Evolutionary conservation across 2,888 invertebrate species (phyloP).

Genomic region (Amiota minor): DNA sequence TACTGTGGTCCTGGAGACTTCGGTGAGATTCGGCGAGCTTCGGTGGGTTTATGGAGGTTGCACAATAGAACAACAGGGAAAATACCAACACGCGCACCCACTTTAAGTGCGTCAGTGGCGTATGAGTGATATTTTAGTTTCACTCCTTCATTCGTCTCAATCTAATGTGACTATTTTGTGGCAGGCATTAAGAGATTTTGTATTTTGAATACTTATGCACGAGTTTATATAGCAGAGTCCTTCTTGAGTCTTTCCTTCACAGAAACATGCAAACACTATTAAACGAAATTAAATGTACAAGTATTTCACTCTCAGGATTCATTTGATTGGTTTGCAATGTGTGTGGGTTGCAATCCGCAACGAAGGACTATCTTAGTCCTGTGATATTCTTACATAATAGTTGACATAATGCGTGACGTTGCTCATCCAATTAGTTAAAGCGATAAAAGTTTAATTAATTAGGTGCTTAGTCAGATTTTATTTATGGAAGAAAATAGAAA

Average conservation of each 20-base stretch:
- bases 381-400: no score
- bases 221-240: not conserved
- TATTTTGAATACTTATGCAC: conserved; percentile 27
- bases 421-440: conserved; percentile 41
- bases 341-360: not conserved
- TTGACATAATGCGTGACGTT: not conserved
- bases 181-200: conserved; percentile 63
- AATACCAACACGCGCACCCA: conserved; percentile 52
- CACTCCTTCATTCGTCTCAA: conserved; percentile 32
- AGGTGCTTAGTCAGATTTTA: conserved; percentile 52
- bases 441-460: conserved; percentile 63
- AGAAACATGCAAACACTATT: conserved; percentile 66
- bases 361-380: no score
- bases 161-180: conserved; percentile 31
- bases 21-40: not conserved
- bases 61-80: not conserved
- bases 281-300: conserved; percentile 68
- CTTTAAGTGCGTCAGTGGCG: conserved; percentile 49
- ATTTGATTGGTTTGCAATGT: not conserved
- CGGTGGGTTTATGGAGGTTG: not conserved
- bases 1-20: not conserved
- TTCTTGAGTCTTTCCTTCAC: conserved; percentile 27
- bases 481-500: conserved; percentile 42
- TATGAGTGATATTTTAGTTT: conserved; percentile 64
- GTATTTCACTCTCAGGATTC: conserved; percentile 21